These are phyloP conservation scores for Drosophila lowei DNA, from an alignment of 1,140 invertebrate genomes.

Conservation along the genomic window DNA sequence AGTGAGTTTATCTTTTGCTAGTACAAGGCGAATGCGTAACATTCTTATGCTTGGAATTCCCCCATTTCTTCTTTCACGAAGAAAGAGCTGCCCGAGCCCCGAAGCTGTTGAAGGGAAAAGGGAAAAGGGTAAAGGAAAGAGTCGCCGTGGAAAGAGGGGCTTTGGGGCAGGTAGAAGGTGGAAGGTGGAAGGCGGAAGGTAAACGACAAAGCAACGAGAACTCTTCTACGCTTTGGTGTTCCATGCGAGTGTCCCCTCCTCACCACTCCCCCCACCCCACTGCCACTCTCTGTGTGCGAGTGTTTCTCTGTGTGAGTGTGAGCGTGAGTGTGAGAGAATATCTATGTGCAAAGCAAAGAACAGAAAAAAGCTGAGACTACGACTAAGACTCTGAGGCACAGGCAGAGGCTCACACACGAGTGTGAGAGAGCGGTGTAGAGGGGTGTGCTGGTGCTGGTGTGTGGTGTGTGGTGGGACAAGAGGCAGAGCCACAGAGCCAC, in stretches of 20 bases:
- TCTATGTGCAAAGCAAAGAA: constrained; percentile 30
- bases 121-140: not conserved
- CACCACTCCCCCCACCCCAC: too few species aligned
- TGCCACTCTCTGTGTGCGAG: too few species aligned
- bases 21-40: constrained; percentile 49
- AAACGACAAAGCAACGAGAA: constrained; percentile 49
- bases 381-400: not conserved
- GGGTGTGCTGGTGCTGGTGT: not conserved
- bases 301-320: constrained; percentile 1
- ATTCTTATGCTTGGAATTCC: constrained; percentile 34
- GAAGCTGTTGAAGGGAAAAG: not conserved
- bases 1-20: constrained; percentile 29
- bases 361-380: not conserved
- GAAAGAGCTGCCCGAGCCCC: not conserved
- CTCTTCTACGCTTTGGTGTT: constrained; percentile 33
- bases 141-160: constrained; percentile 10
- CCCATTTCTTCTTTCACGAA: constrained; percentile 5
- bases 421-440: constrained; percentile 25
- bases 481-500: constrained; percentile 19
- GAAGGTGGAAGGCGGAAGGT: constrained; percentile 21
- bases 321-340: constrained; percentile 18
- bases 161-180: constrained; percentile 36
- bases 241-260: constrained; percentile 1
- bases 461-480: constrained; percentile 47
- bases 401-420: constrained; percentile 22